phyloP scores from a whole-genome alignment of 2,113 vertebrate genomes.

The Cyprinodon tularosa region DNA sequence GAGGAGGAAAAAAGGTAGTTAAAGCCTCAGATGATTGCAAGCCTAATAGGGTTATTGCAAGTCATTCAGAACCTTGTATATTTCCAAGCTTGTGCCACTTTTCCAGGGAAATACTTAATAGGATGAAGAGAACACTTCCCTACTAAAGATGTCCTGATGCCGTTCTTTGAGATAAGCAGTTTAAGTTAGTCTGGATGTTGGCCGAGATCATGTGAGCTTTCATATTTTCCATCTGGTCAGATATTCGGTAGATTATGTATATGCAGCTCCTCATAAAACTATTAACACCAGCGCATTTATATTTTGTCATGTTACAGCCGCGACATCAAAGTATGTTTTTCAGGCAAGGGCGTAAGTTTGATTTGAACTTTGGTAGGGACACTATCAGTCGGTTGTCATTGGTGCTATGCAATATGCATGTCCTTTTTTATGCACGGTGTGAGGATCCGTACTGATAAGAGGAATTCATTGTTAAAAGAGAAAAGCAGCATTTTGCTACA shows the following conservation, averaged over 20 bases:
- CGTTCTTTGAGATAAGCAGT: slow-evolving; percentile 1
- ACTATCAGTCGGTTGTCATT: too few species aligned
- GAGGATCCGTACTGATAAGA: too few species aligned
- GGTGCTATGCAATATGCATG: too few species aligned
- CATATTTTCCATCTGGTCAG: too few species aligned
- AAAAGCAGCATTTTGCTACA: too few species aligned
- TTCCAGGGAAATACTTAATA: slow-evolving; percentile 22
- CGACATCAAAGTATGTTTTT: background rate
- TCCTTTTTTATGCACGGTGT: too few species aligned
- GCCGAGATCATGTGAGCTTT: too few species aligned
- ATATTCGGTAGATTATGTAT: too few species aligned
- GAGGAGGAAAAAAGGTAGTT: slow-evolving; percentile 13
- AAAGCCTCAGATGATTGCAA: slow-evolving; percentile 23
- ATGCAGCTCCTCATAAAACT: too few species aligned
- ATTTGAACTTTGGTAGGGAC: too few species aligned
- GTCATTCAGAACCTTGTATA: slow-evolving; percentile 20
- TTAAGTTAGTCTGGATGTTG: background rate
- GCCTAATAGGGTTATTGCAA: slow-evolving; percentile 35
- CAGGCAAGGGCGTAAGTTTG: too few species aligned
- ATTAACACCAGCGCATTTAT: background rate
- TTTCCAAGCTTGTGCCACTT: background rate
- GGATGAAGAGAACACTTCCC: slow-evolving; percentile 8
- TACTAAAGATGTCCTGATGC: background rate
- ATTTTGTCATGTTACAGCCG: background rate
- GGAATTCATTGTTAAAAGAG: too few species aligned